Conservation (phyloP, 92 coral and sea anemone genomes). For the Phenganax subtilis region DNA sequence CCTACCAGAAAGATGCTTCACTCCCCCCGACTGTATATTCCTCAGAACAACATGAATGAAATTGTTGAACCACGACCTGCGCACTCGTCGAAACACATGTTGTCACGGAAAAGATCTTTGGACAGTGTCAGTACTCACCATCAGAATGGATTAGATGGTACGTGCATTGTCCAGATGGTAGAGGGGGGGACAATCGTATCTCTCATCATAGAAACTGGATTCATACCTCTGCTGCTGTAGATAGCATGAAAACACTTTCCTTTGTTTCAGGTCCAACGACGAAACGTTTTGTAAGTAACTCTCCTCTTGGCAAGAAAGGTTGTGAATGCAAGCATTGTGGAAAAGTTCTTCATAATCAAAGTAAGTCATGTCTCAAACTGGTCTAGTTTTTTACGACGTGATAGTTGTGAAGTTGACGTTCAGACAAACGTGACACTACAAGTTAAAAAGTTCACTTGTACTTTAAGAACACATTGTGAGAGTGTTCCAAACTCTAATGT, state of each 20-base stretch:
- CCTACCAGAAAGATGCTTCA: constrained; percentile 95
- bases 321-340: constrained; percentile 96
- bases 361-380: constrained; percentile 32
- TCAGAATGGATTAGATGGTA: constrained; percentile 96
- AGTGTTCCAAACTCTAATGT: no score
- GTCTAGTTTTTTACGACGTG: neutral
- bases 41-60: constrained; percentile 28
- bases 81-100: constrained; percentile 67
- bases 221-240: neutral
- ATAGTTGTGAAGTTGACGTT: neutral
- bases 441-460: no score
- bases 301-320: constrained; percentile 98
- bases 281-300: constrained; percentile 81
- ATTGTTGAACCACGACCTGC: constrained; percentile 24
- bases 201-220: neutral
- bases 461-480: no score
- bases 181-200: neutral
- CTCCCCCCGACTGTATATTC: constrained; percentile 52
- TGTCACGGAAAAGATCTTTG: constrained; percentile 86
- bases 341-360: constrained; percentile 94
- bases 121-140: constrained; percentile 58
- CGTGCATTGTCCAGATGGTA: constrained; percentile 11
- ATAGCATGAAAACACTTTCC: neutral
- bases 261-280: constrained; percentile 70
- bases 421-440: no score